A percentile compares a stretch with the other conserved stretches of the same genome.
These are phyloP conservation scores for Psylliodes chrysocephalus DNA, from an alignment of 2,888 invertebrate genomes.

Conservation along the genomic window DNA sequence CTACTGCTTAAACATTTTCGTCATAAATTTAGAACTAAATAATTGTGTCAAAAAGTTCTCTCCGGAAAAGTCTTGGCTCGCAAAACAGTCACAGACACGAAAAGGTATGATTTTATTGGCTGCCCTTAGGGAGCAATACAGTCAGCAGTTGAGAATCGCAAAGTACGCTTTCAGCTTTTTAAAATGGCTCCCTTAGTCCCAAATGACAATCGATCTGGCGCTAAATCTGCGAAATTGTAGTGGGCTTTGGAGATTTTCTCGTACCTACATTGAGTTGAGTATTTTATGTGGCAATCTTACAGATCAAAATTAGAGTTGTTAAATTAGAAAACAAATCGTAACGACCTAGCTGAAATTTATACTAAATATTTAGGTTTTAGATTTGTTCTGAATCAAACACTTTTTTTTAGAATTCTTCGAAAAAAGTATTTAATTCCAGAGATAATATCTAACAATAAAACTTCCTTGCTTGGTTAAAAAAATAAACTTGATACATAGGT, in stretches of 20 bases:
- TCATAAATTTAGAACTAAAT: conserved; percentile 1
- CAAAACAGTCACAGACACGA: conserved; percentile 35
- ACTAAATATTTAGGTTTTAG: too few species aligned
- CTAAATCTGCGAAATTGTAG: conserved; percentile 62
- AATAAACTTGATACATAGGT: too few species aligned
- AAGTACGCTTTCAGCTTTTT: conserved; percentile 66
- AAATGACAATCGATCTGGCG: conserved; percentile 64
- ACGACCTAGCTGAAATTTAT: too few species aligned
- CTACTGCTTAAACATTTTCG: neutral
- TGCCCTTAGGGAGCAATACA: conserved; percentile 57
- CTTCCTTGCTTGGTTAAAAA: too few species aligned
- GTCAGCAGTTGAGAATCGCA: conserved; percentile 59
- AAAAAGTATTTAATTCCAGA: too few species aligned
- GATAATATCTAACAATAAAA: too few species aligned
- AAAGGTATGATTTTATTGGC: conserved; percentile 63
- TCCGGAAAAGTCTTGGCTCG: conserved; percentile 15
- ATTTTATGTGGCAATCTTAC: conserved; percentile 43
- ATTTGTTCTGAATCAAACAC: too few species aligned
- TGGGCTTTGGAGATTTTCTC: conserved; percentile 57
- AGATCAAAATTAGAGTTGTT: conserved; percentile 26
- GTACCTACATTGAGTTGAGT: conserved; percentile 40
- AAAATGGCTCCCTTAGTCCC: conserved; percentile 64
- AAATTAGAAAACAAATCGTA: conserved; percentile 35
- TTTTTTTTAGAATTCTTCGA: too few species aligned
- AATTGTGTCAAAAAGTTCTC: conserved; percentile 9